Evolutionary conservation across 2,113 vertebrate species (phyloP).

Genomic region (Cricetomys ansorgei): DNA sequence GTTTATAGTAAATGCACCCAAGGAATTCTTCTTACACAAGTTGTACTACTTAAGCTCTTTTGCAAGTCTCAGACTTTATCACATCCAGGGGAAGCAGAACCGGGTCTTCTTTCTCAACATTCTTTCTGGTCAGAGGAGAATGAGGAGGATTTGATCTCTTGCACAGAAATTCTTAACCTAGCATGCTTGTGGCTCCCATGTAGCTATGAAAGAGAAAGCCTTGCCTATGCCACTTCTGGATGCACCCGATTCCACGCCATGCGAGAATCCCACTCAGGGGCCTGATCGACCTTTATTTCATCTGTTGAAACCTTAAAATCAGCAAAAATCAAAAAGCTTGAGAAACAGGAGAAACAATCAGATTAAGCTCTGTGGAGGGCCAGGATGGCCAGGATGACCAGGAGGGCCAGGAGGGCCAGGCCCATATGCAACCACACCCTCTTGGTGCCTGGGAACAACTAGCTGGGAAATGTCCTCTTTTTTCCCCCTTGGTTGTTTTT

Average conservation of each 20-base stretch:
- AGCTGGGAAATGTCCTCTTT: background rate
- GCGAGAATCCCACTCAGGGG: background rate
- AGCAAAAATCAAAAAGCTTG: background rate
- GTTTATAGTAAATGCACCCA: conserved; percentile 81
- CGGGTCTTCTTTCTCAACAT: conserved; percentile 68
- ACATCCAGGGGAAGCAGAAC: conserved; percentile 57
- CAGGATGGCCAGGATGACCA: background rate
- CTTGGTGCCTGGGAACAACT: background rate
- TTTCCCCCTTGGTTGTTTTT: background rate
- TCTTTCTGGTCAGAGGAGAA: conserved; percentile 71
- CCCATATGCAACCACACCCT: background rate
- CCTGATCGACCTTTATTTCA: background rate
- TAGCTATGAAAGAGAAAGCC: background rate
- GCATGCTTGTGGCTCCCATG: background rate
- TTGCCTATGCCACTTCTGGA: background rate
- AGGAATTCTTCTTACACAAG: conserved; percentile 74
- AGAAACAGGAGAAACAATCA: background rate
- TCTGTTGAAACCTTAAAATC: background rate
- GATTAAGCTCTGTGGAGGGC: background rate
- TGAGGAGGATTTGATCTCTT: conserved; percentile 58
- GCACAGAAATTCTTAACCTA: conserved; percentile 34
- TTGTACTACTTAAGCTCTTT: conserved; percentile 68
- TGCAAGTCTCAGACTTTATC: conserved; percentile 73
- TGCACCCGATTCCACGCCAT: background rate
- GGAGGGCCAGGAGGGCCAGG: background rate